These are phyloP conservation scores for Triplophysa tibetana DNA, from an alignment of 2,113 vertebrate genomes.

Conservation along the genomic window DNA sequence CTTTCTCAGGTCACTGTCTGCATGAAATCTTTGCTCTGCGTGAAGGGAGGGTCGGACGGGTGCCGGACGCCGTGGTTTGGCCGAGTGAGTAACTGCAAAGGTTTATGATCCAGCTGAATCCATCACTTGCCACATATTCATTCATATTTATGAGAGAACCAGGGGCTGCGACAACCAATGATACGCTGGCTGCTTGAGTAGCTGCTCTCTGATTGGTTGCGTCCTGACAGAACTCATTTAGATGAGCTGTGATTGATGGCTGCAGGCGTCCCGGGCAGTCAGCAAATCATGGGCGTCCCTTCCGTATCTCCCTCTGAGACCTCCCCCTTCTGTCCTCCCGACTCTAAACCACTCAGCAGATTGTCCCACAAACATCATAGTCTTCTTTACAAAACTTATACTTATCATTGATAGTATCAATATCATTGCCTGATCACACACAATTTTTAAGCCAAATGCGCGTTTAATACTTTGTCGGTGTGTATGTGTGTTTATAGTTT, in stretches of 20 bases:
- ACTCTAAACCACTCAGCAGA: neutral
- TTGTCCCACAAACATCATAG: neutral
- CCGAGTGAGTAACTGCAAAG: constrained; percentile 84
- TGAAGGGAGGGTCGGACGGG: constrained; percentile 89
- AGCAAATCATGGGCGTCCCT: constrained; percentile 61
- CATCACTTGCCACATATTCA: constrained; percentile 50
- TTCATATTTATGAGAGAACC: constrained; percentile 74
- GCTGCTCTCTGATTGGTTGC: constrained; percentile 61
- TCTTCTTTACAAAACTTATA: no score
- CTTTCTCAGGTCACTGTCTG: constrained; percentile 89
- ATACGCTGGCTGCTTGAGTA: constrained; percentile 44
- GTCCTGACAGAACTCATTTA: constrained; percentile 65
- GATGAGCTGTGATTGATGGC: constrained; percentile 67
- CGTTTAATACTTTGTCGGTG: no score
- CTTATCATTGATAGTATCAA: no score
- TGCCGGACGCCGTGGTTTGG: constrained; percentile 96
- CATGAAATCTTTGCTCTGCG: constrained; percentile 95
- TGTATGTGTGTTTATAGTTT: no score
- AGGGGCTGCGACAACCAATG: constrained; percentile 61
- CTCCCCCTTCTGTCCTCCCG: neutral
- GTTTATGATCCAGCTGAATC: constrained; percentile 61
- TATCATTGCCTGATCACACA: no score
- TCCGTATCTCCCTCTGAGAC: neutral
- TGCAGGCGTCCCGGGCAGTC: constrained; percentile 57
- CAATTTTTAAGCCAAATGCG: no score